Evolutionary conservation across 2,888 invertebrate genomes (phyloP).

Genomic region (Hoplodrina blanda): DNA sequence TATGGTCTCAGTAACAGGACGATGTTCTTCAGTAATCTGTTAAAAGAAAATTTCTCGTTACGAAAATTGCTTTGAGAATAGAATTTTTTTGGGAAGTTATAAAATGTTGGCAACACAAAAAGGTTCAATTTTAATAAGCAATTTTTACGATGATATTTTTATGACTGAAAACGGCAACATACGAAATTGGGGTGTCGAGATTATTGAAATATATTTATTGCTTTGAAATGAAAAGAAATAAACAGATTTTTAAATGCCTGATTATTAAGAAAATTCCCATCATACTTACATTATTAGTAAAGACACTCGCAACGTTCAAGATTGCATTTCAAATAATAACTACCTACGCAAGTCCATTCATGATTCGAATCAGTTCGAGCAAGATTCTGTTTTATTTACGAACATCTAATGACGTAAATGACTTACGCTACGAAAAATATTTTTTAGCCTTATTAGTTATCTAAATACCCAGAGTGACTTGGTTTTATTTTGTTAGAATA

Average conservation of each 20-base stretch:
- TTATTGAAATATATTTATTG: constrained; percentile 25
- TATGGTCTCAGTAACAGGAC: constrained; percentile 42
- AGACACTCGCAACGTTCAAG: too few species aligned
- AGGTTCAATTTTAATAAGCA: constrained; percentile 30
- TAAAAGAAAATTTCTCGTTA: constrained; percentile 18
- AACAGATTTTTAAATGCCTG: not conserved
- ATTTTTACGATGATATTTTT: constrained; percentile 32
- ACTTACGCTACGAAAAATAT: too few species aligned
- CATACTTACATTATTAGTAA: too few species aligned
- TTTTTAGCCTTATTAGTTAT: too few species aligned
- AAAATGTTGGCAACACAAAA: constrained; percentile 31
- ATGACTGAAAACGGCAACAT: constrained; percentile 23
- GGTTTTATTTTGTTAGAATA: too few species aligned
- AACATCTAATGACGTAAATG: too few species aligned
- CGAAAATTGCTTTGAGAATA: constrained; percentile 33
- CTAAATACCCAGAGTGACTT: too few species aligned
- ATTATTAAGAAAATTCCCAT: not conserved
- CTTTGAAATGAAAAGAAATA: constrained; percentile 6
- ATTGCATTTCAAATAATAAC: not conserved
- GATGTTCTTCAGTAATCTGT: constrained; percentile 26
- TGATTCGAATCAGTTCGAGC: too few species aligned
- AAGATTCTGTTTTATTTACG: too few species aligned
- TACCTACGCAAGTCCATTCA: too few species aligned
- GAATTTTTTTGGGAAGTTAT: constrained; percentile 32
- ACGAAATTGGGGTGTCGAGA: constrained; percentile 22